Evolutionary conservation across 2,888 invertebrate species (phyloP), one percentile per base, ranked within the genome.

Genomic region (Drosophila parthenogenetica): DNA sequence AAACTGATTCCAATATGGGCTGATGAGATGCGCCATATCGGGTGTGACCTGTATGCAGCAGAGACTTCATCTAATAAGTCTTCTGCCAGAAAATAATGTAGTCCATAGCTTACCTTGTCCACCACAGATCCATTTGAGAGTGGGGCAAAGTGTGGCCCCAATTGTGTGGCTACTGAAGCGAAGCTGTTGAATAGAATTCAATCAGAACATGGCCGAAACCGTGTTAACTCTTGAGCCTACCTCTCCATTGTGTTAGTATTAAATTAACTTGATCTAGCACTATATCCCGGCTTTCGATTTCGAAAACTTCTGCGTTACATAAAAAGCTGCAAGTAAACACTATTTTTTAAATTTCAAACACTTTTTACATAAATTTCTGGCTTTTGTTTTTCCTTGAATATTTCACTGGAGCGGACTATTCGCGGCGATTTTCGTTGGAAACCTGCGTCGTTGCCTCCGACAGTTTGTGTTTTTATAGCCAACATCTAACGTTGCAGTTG

Each of bases 1-100:
- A 89, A 95, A 97, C 91, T 97, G 97, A 92, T 97, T 96, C 97
- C 97, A 97, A 91, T 96, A 95, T 43, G 96, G 90, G 89, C 95
- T 95, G 58, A 96, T 93, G 90, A 96, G 90, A 85, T 94, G 93
- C 62, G 91, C 91, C 95, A 96, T 95, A 71, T 96, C 95, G 55
- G 94, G 93, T 54, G 93, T 93, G 29, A 94, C 93, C 91, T 91
- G 29, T 5, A 8, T 7, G 29, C 29, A 29, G 29, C 29, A 5
- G 29, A 2, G 8, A 29, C 29, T 29, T 29, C 29, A 29, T 29
- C 8, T 8, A 29, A 29, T 29, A n/a, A n/a, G n/a, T n/a, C n/a
- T n/a, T n/a, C n/a, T 29, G 22, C 5, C 22, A 8, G 0, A 29
- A 5, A 29, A 29, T 7, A 29, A 29, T 8, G 29, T 2, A 14